A percentile compares a stretch with the other conserved stretches of the same genome.
These are phyloP conservation scores for Eleginops maclovinus DNA, from an alignment of 2,113 vertebrate species.

Conservation along the genomic window DNA sequence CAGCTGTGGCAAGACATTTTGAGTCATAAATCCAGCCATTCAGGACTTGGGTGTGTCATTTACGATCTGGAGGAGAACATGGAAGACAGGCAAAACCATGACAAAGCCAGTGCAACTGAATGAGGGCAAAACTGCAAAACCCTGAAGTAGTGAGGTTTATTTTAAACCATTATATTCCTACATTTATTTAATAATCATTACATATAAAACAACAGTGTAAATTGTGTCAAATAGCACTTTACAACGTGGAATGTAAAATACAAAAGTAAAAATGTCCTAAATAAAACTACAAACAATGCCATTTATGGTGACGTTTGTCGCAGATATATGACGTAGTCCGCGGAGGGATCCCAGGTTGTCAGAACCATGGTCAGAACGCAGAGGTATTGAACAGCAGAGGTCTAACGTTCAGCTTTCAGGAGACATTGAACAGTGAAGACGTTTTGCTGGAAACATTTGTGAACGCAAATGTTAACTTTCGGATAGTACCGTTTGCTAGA, in stretches of 20 bases:
- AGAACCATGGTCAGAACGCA: slow-evolving; percentile 76
- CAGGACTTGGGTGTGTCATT: neutral
- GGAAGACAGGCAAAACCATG: neutral
- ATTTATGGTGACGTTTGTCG: slow-evolving; percentile 57
- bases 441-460: slow-evolving; percentile 61
- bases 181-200: neutral
- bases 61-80: slow-evolving; percentile 5
- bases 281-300: slow-evolving; percentile 71
- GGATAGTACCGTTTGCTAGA: slow-evolving; percentile 78
- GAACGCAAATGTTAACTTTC: slow-evolving; percentile 83
- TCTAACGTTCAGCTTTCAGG: slow-evolving; percentile 58
- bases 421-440: slow-evolving; percentile 63
- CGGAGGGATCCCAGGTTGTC: slow-evolving; percentile 81
- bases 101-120: neutral
- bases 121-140: neutral
- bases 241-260: neutral
- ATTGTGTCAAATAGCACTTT: neutral
- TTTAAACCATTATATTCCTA: neutral
- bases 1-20: neutral
- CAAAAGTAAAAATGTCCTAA: neutral
- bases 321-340: slow-evolving; percentile 73
- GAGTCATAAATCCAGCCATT: neutral
- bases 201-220: neutral
- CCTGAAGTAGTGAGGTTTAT: neutral
- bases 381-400: slow-evolving; percentile 66